These are phyloP conservation scores for Hydrochoerus hydrochaeris DNA, from an alignment of 2,113 vertebrate genomes.

Conservation along the genomic window DNA sequence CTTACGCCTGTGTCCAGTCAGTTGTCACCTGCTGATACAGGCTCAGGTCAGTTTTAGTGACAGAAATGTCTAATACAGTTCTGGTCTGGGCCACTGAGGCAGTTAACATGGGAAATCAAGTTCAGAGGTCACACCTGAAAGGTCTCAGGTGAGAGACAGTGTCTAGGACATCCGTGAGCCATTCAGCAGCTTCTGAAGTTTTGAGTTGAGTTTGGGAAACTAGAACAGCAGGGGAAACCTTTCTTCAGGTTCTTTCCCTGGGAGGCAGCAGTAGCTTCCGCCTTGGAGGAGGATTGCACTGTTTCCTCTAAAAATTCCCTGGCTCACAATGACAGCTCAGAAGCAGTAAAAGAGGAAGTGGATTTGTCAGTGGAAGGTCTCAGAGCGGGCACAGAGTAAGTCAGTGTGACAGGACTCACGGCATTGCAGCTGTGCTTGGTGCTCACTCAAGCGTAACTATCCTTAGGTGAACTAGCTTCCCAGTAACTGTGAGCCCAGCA, in stretches of 20 bases:
- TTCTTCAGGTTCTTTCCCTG: neutral
- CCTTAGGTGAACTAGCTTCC: neutral
- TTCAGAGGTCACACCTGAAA: neutral
- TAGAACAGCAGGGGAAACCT: neutral
- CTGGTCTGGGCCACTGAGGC: neutral
- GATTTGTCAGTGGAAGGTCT: neutral
- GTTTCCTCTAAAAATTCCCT: neutral
- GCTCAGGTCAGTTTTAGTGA: conserved; percentile 79
- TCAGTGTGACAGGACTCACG: neutral
- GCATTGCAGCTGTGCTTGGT: neutral
- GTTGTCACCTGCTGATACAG: conserved; percentile 77
- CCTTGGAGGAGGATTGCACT: neutral
- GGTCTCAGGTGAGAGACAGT: neutral
- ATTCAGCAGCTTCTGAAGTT: neutral
- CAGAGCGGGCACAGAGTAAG: neutral
- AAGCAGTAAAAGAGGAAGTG: neutral
- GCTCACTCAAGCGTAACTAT: neutral
- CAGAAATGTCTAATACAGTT: neutral
- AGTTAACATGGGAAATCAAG: neutral
- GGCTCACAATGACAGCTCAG: neutral
- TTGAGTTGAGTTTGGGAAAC: neutral
- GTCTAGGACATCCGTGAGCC: neutral
- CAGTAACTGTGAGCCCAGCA: neutral
- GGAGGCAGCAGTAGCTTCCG: neutral
- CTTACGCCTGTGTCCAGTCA: conserved; percentile 66